Conservation (phyloP, 2,113 vertebrate genomes). For the Panthera uncia region DNA sequence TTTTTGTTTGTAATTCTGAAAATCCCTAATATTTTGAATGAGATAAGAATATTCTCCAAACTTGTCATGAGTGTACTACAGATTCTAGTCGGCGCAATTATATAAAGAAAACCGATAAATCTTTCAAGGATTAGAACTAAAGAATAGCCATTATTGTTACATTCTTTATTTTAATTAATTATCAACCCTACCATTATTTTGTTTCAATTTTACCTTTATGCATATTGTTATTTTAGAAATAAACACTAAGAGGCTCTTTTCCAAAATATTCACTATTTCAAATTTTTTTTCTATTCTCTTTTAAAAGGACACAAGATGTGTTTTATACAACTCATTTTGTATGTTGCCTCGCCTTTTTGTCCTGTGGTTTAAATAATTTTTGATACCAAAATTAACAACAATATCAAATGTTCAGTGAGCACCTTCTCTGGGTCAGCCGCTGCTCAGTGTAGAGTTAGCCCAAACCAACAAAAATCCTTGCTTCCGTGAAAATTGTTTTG, state of each 20-base stretch:
- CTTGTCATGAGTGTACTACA: not conserved
- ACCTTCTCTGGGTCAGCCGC: not conserved
- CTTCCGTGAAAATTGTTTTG: not conserved
- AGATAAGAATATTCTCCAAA: not conserved
- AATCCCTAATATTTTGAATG: not conserved
- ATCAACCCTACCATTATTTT: not conserved
- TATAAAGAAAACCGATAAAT: not conserved
- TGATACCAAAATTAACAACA: not conserved
- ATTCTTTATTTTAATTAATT: not conserved
- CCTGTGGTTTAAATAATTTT: not conserved
- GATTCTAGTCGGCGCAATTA: not conserved
- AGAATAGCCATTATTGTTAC: not conserved
- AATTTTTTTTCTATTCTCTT: not conserved
- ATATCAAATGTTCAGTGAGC: not conserved
- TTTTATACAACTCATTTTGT: not conserved
- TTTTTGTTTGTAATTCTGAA: not conserved
- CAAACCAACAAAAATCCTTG: not conserved
- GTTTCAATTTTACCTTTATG: not conserved
- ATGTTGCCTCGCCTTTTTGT: not conserved
- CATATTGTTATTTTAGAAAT: not conserved
- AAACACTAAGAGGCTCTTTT: not conserved
- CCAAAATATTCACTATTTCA: not conserved
- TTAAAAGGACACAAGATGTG: not conserved
- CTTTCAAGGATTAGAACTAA: not conserved
- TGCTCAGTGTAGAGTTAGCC: not conserved